A percentile compares a stretch with the other conserved stretches of the same genome.
phyloP scores from a whole-genome alignment of 2,888 invertebrate species.

The Oconnorella tubifera region DNA sequence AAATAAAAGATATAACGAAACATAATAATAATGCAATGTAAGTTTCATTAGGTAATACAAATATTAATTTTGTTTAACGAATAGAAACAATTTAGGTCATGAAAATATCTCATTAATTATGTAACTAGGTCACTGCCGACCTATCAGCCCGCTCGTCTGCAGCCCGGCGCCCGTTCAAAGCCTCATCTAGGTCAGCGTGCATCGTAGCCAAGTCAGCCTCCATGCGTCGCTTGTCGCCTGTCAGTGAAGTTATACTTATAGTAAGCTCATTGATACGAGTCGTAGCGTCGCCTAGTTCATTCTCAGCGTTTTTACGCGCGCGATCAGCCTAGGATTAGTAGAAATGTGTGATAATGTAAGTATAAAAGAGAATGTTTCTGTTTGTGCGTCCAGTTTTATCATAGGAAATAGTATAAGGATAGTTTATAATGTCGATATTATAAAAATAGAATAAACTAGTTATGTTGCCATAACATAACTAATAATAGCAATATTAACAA shows the following conservation, averaged over 20 bases:
- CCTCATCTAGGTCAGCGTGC: conserved; percentile 94
- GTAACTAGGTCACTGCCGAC: too few species aligned
- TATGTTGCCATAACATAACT: not conserved
- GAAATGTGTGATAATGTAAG: too few species aligned
- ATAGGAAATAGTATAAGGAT: not conserved
- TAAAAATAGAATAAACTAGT: not conserved
- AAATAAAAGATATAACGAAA: too few species aligned
- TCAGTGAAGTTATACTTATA: conserved; percentile 89
- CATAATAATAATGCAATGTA: too few species aligned
- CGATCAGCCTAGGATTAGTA: conserved; percentile 46
- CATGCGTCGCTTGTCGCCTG: conserved; percentile 87
- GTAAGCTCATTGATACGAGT: conserved; percentile 90
- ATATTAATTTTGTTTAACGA: too few species aligned
- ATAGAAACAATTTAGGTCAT: too few species aligned
- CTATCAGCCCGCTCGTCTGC: conserved; percentile 31
- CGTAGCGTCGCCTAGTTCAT: conserved; percentile 79
- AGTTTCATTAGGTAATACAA: too few species aligned
- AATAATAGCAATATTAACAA: too few species aligned
- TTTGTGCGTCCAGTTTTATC: not conserved
- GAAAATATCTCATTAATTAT: too few species aligned
- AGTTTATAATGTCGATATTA: not conserved
- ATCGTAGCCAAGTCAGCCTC: conserved; percentile 87
- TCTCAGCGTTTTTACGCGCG: conserved; percentile 55
- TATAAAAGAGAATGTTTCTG: not conserved
- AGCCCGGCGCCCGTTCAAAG: conserved; percentile 57